phyloP scores from a whole-genome alignment of 1,140 invertebrate species.

The Eumaeus atala region DNA sequence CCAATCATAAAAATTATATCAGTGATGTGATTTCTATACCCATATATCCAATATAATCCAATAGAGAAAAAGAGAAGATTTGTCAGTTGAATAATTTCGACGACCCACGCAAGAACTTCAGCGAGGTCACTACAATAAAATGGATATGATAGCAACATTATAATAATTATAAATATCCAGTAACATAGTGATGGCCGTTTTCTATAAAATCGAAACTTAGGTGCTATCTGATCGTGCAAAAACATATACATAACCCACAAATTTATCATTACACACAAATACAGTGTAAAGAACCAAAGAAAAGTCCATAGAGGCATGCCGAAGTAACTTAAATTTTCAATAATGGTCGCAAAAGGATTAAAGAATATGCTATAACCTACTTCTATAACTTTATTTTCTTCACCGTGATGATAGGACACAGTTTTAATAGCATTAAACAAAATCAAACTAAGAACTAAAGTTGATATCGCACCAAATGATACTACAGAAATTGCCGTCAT shows the following conservation, averaged over 20 bases:
- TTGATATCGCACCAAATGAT: conserved; percentile 41
- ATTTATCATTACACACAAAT: conserved; percentile 39
- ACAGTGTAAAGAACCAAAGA: conserved; percentile 47
- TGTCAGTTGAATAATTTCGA: conserved; percentile 46
- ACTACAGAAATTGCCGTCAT: conserved; percentile 46
- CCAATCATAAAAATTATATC: conserved; percentile 67
- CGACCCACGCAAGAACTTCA: conserved; percentile 36
- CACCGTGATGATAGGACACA: conserved; percentile 56
- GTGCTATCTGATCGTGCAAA: conserved; percentile 35
- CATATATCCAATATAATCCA: conserved; percentile 56
- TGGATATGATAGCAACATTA: conserved; percentile 36
- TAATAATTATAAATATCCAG: conserved; percentile 27
- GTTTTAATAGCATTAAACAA: conserved; percentile 51
- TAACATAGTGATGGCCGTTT: conserved; percentile 32
- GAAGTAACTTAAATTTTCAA: conserved; percentile 52
- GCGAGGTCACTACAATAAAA: conserved; percentile 53
- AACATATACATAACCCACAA: conserved; percentile 47
- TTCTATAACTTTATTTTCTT: conserved; percentile 53
- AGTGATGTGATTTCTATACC: conserved; percentile 47
- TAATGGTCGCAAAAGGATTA: conserved; percentile 39
- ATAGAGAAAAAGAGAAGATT: conserved; percentile 47
- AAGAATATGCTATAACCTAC: conserved; percentile 43
- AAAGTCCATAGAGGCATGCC: conserved; percentile 48
- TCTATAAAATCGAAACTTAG: conserved; percentile 22
- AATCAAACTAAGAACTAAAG: conserved; percentile 40